These are phyloP conservation scores for Myodes glareolus DNA, from an alignment of 2,113 vertebrate species.

Conservation along the genomic window DNA sequence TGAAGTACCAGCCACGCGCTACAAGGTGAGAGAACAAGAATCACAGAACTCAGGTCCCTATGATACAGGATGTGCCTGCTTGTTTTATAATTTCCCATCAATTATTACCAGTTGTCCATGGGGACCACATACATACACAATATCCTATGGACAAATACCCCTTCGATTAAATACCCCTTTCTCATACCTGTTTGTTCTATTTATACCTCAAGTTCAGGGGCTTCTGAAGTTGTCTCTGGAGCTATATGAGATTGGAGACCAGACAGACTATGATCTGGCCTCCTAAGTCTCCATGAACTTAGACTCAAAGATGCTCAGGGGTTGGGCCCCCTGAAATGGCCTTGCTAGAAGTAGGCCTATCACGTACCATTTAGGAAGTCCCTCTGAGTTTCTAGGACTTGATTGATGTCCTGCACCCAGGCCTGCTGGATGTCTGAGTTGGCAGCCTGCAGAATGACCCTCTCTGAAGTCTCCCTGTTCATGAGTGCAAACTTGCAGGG, in stretches of 20 bases:
- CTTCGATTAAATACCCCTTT: not conserved
- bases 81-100: not conserved
- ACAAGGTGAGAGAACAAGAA: not conserved
- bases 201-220: not conserved
- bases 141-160: not conserved
- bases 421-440: slow-evolving; percentile 96
- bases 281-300: not conserved
- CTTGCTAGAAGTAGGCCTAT: not conserved
- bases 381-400: slow-evolving; percentile 95
- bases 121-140: not conserved
- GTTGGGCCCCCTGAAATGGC: not conserved
- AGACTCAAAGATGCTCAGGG: not conserved
- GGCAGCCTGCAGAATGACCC: slow-evolving; percentile 95
- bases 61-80: no score
- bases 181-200: not conserved
- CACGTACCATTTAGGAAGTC: slow-evolving; percentile 95
- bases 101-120: not conserved
- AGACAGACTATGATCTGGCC: not conserved
- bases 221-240: slow-evolving; percentile 35
- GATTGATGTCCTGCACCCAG: slow-evolving; percentile 95
- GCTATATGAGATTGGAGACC: not conserved
- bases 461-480: slow-evolving; percentile 93
- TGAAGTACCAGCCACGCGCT: not conserved
- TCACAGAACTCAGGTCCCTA: not conserved
- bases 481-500: slow-evolving; percentile 96